Base-by-base conservation (phyloP, 2,888 invertebrate genomes). In the Phyto melanocephala region DNA sequence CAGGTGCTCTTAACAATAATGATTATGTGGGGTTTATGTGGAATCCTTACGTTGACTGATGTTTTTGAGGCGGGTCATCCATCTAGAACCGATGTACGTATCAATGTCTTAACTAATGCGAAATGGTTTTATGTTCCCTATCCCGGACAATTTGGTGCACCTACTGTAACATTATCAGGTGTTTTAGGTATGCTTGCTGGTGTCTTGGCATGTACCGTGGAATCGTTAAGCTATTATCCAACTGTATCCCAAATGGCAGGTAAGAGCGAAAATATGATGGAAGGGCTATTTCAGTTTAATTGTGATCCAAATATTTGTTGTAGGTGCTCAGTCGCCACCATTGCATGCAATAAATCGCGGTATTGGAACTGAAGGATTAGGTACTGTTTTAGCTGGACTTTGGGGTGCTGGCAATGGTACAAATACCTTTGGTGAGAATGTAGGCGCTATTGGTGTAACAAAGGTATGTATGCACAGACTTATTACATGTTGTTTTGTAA, bases 391-490 rank as follows among this genome's bases (percentile, higher is more conserved):
- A 52, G 96, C 96, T 0, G 97, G 97, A 0, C 92, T 96, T 4
- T 96, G 96, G 94, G 97, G 97, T 8, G 90, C 95, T 33, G 96
- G 96, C 1, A 96, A 96, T 87, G 97, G 96, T 0, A 96, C 96
- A 58, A 97, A 97, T 85, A 97, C 97, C 2, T 97, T 97, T 88
- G 96, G 96, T 0, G 96, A 97, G 89, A 97, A 97, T 89, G 96
- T 97, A 50, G 97, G 97, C 0, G 96, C 96, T 1, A 97, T 97
- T 84, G 96, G 96, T 37, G 95, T 96, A 1, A 96, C 96, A 1
- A 95, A 95, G 92, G 96, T 95, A 87, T 28, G 28, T n/a, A n/a
- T n/a, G n/a, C n/a, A n/a, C n/a, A n/a, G n/a, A n/a, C n/a, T n/a
- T n/a, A n/a, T n/a, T n/a, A n/a, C n/a, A n/a, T n/a, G n/a, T n/a